phyloP scores from a whole-genome alignment of 2,888 invertebrate species.

The Tachina lurida region DNA sequence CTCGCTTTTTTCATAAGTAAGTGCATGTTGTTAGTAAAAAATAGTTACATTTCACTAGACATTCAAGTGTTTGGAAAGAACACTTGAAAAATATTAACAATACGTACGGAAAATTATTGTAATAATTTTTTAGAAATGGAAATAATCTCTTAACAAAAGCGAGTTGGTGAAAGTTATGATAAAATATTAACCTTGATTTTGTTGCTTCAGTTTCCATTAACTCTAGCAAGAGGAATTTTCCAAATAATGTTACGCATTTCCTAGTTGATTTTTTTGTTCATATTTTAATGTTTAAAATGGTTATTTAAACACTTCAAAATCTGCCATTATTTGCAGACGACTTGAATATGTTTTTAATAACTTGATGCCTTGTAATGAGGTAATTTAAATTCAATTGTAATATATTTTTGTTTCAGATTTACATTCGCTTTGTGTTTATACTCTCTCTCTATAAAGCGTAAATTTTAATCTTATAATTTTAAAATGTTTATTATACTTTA shows the following conservation, averaged over 20 bases:
- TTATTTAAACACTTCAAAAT: slow-evolving; percentile 78
- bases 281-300: slow-evolving; percentile 51
- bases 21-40: slow-evolving; percentile 43
- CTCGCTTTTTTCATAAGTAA: slow-evolving; percentile 8
- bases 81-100: slow-evolving; percentile 39
- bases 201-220: background rate
- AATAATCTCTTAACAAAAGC: slow-evolving; percentile 14
- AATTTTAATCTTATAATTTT: slow-evolving; percentile 67
- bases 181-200: slow-evolving; percentile 62
- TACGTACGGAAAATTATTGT: slow-evolving; percentile 4
- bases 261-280: background rate
- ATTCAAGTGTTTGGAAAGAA: slow-evolving; percentile 44
- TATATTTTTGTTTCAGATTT: slow-evolving; percentile 63
- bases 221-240: background rate
- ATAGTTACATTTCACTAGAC: slow-evolving; percentile 62
- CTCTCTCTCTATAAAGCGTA: slow-evolving; percentile 48
- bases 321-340: slow-evolving; percentile 77
- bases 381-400: slow-evolving; percentile 81
- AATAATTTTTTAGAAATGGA: slow-evolving; percentile 7
- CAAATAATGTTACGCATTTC: slow-evolving; percentile 9
- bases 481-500: slow-evolving; percentile 66
- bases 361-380: slow-evolving; percentile 77
- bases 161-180: slow-evolving; percentile 77
- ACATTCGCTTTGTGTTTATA: background rate
- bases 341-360: slow-evolving; percentile 73